A percentile compares a stretch with the other conserved stretches of the same genome.
Conservation (phyloP, 2,888 invertebrate genomes). For the Drosophila cracens region DNA sequence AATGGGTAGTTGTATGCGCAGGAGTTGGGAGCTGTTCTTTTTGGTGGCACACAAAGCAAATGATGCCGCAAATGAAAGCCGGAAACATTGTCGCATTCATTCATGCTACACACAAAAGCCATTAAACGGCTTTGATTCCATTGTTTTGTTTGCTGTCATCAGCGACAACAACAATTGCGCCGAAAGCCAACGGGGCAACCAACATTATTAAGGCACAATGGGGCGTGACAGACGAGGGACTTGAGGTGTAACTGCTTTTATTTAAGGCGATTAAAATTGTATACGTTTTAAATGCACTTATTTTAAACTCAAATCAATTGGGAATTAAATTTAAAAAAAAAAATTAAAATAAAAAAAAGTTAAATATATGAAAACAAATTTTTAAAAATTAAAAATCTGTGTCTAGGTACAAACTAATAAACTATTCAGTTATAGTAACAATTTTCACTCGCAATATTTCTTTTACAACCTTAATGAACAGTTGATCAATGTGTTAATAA, state of each 20-base stretch:
- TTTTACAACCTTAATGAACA: not conserved
- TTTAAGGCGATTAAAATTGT: not conserved
- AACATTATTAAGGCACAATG: not conserved
- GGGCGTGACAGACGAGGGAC: not conserved
- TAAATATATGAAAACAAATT: not conserved
- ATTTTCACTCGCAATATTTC: not conserved
- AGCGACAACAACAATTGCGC: slow-evolving; percentile 25
- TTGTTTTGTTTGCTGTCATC: slow-evolving; percentile 76
- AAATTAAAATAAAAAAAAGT: too few species aligned
- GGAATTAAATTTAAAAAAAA: not conserved
- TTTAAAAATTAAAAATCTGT: not conserved
- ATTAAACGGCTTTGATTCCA: slow-evolving; percentile 77
- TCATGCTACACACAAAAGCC: slow-evolving; percentile 79
- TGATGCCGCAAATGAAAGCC: slow-evolving; percentile 78
- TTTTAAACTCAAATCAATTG: not conserved
- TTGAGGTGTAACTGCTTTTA: not conserved
- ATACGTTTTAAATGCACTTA: not conserved
- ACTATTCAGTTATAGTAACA: not conserved
- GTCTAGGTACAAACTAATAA: not conserved
- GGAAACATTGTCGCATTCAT: slow-evolving; percentile 75
- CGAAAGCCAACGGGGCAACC: slow-evolving; percentile 19
- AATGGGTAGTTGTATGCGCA: slow-evolving; percentile 29
- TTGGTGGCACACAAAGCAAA: slow-evolving; percentile 59
- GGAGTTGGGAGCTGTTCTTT: slow-evolving; percentile 3
- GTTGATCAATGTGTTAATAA: not conserved